phyloP scores from a whole-genome alignment of 2,113 vertebrate species.

The Alexandromys fortis region DNA sequence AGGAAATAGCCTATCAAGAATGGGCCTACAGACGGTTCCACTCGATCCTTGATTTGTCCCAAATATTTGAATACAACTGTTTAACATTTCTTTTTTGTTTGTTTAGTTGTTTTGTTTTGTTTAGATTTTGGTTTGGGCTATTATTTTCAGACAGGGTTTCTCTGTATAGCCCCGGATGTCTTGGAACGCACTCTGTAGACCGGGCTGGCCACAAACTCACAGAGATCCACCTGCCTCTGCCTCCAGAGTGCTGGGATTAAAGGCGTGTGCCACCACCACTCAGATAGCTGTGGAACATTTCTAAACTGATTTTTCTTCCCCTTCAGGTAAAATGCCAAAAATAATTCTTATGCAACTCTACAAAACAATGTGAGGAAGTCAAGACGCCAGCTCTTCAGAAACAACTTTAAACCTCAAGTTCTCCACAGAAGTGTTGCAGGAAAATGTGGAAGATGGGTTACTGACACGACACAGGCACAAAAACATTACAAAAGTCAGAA shows the following conservation, averaged over 20 bases:
- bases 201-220: not conserved
- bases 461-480: not conserved
- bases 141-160: not conserved
- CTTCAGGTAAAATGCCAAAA: not conserved
- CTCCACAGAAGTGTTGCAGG: not conserved
- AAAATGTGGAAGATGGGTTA: slow-evolving; percentile 12
- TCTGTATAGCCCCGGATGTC: not conserved
- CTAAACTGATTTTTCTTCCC: slow-evolving; percentile 15
- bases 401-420: not conserved
- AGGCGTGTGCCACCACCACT: fast-evolving
- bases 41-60: not conserved
- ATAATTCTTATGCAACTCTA: not conserved
- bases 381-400: not conserved
- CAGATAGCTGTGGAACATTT: not conserved
- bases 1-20: not conserved
- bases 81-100: not conserved
- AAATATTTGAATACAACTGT: not conserved
- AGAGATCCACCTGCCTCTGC: not conserved
- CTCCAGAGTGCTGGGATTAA: not conserved
- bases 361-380: not conserved
- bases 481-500: not conserved
- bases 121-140: not conserved
- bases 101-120: not conserved
- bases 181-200: not conserved
- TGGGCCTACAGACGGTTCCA: not conserved